A percentile compares a stretch with the other conserved stretches of the same genome.
Evolutionary conservation across 2,888 invertebrate genomes (phyloP).

Genomic region (Platycnemis pennipes): DNA sequence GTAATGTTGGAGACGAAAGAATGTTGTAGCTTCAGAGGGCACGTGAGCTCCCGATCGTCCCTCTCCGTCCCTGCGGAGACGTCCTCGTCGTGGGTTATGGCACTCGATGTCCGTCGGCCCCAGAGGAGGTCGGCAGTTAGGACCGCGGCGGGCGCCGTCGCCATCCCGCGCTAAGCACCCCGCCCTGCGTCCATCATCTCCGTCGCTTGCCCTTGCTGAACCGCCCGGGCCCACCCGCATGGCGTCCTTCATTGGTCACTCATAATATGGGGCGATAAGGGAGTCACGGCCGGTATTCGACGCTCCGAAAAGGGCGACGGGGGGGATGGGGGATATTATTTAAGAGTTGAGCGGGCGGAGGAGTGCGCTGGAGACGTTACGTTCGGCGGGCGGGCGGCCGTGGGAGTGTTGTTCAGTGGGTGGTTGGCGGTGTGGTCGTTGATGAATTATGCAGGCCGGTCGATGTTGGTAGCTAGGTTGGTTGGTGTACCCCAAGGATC

Average conservation of each 20-base stretch:
- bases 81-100: neutral
- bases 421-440: neutral
- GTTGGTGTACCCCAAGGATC: neutral
- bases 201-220: neutral
- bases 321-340: neutral
- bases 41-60: neutral
- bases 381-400: neutral
- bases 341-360: neutral
- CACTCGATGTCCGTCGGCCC: neutral
- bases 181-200: neutral
- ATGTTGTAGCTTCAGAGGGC: neutral
- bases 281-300: neutral
- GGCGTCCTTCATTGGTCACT: slow-evolving; percentile 28
- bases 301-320: neutral
- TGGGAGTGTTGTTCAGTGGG: neutral
- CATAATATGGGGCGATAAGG: slow-evolving; percentile 52
- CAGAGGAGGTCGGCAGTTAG: neutral
- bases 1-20: neutral
- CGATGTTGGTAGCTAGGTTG: neutral
- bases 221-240: slow-evolving; percentile 48
- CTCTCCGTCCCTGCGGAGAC: neutral
- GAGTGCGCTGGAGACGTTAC: neutral
- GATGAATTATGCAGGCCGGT: slow-evolving; percentile 58
- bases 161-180: neutral
- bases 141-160: neutral